These are phyloP conservation scores for Sus cebifrons DNA, from an alignment of 2,797 vertebrate species.

Conservation along the genomic window DNA sequence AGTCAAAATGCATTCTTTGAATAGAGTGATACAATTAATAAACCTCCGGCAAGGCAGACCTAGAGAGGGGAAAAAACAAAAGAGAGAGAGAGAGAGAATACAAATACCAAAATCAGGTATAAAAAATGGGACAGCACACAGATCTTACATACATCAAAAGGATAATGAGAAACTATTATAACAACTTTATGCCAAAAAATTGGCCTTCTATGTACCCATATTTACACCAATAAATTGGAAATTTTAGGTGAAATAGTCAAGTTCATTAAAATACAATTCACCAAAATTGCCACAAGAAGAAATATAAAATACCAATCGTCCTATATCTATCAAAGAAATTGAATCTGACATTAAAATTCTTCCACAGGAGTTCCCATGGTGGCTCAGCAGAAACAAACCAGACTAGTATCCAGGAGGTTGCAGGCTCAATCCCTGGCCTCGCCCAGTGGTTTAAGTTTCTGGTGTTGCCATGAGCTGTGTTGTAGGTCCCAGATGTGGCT, in stretches of 20 bases:
- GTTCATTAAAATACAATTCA: constrained; percentile 28
- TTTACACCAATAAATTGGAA: constrained; percentile 9
- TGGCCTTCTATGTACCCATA: not conserved
- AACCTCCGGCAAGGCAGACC: not conserved
- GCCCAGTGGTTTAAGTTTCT: no score
- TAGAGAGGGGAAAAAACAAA: not conserved
- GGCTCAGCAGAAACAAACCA: no score
- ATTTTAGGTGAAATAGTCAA: constrained; percentile 48
- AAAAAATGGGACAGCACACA: not conserved
- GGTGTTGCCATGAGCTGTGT: no score
- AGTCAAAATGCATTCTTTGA: constrained; percentile 41
- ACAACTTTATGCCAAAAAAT: not conserved
- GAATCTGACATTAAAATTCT: constrained; percentile 54
- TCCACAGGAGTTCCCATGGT: no score
- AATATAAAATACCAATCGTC: constrained; percentile 1
- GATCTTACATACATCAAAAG: not conserved
- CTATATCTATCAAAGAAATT: not conserved
- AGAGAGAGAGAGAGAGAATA: not conserved
- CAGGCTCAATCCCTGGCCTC: no score
- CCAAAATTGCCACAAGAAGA: constrained; percentile 43
- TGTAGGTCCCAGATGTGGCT: no score
- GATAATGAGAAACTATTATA: not conserved
- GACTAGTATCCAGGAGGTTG: no score
- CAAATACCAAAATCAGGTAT: constrained; percentile 24
- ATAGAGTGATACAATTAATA: constrained; percentile 43